A percentile compares a stretch with the other conserved stretches of the same genome.
phyloP scores from a whole-genome alignment of 2,797 vertebrate species.

The Chiroxiphia lanceolata region DNA sequence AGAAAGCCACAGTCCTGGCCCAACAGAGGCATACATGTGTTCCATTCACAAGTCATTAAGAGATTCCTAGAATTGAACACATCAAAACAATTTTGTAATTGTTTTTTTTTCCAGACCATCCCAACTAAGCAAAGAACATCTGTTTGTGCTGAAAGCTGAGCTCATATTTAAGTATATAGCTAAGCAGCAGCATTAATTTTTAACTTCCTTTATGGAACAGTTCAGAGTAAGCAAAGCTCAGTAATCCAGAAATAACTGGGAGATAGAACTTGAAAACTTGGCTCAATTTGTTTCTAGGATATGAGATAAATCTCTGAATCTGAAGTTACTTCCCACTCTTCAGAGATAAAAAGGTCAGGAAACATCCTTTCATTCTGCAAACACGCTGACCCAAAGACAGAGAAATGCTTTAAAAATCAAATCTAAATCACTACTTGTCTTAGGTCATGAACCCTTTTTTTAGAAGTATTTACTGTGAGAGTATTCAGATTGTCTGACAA shows the following conservation, averaged over 20 bases:
- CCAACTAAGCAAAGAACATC: conserved; percentile 29
- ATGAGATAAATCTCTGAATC: conserved; percentile 30
- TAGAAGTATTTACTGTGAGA: neutral
- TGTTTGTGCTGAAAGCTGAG: conserved; percentile 19
- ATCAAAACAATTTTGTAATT: conserved; percentile 23
- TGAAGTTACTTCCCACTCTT: conserved; percentile 10
- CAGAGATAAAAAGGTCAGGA: conserved; percentile 49
- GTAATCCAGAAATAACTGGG: conserved; percentile 26
- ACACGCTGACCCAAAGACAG: neutral
- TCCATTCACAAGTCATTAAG: neutral
- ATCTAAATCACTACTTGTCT: neutral
- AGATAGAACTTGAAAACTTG: conserved; percentile 39
- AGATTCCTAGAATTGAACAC: conserved; percentile 19
- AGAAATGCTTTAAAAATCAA: conserved; percentile 20
- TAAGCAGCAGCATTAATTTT: conserved; percentile 38
- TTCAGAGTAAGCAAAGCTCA: conserved; percentile 18
- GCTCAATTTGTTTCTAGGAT: conserved; percentile 32
- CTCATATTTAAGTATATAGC: conserved; percentile 4
- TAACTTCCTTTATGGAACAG: conserved; percentile 27
- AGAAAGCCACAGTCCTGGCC: neutral
- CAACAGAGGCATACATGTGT: neutral
- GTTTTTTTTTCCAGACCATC: neutral
- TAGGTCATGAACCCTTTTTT: neutral
- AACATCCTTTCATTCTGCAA: conserved; percentile 36
- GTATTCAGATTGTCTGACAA: neutral